Evolutionary conservation across 2,797 vertebrate species (phyloP), one percentile per base, ranked within the genome.

Genomic region (Onychomys arenicola): DNA sequence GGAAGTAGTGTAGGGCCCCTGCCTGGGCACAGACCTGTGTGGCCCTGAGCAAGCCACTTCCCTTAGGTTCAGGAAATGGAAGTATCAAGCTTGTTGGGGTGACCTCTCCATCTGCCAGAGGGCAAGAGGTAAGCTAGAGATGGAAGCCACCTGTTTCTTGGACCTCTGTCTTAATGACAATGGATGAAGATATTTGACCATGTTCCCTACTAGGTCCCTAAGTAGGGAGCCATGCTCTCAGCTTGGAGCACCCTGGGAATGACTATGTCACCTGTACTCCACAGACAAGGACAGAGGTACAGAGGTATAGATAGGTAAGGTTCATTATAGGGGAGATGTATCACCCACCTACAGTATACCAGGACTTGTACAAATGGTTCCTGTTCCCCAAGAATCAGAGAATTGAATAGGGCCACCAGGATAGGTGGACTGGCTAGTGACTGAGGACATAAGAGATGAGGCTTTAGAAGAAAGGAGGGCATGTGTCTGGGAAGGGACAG

Each of bases 31-130:
- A 1, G 0, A 37, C 61, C 81, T 59, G 5, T 46, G 5, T 32
- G 23, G 67, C 7, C 69, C 23, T 21, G 81, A 61, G 90, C 76
- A 43, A 55, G 67, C 14, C 80, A 82, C 80, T 87, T 93, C 80
- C 78, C 32, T 63, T 1, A 17, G 55, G 6, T 43, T 23, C 61
- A 37, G 88, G 57, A 83, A 80, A 69, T 4, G 0, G 3, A 37
- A 4, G 0, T 0, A 3, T 40, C 21, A 59, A 75, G 19, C 8
- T 63, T 16, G 37, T 21, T 2, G 6, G 1, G 80, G 2, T 2
- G 8, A 43, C 21, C 93, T 93, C 85, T 76, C 88, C 80, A 73
- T 87, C 65, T 76, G 77, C 21, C n/a, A 17, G 10, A 34, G 43
- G 83, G 21, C 67, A 61, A 76, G 61, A 93, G 46, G 5, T 52